phyloP scores from a whole-genome alignment of 2,888 invertebrate species.

The Hoplodrina blanda region DNA sequence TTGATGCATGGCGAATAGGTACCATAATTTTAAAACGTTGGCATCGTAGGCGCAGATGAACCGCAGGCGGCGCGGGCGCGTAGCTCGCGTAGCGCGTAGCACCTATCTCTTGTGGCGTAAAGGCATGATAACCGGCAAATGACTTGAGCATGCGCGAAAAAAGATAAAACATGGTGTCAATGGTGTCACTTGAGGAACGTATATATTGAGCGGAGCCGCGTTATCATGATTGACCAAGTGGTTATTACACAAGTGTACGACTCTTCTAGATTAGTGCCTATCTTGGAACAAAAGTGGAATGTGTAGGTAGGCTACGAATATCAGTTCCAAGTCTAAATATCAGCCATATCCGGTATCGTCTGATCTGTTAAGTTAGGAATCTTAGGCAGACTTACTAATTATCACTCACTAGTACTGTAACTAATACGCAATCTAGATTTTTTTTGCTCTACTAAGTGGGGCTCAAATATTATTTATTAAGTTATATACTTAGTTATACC shows the following conservation, averaged over 20 bases:
- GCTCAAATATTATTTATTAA: conserved; percentile 1
- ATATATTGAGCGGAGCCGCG: too few species aligned
- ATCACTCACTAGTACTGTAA: not conserved
- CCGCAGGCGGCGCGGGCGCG: conserved; percentile 14
- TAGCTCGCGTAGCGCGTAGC: conserved; percentile 42
- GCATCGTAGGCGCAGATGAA: not conserved
- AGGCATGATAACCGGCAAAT: not conserved
- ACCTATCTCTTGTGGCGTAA: not conserved
- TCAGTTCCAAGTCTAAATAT: conserved; percentile 19
- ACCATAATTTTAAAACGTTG: conserved; percentile 17
- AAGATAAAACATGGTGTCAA: not conserved
- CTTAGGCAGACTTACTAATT: not conserved
- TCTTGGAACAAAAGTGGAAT: not conserved
- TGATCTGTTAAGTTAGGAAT: not conserved
- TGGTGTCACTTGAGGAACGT: too few species aligned
- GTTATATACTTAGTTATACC: not conserved
- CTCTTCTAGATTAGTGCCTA: conserved; percentile 1
- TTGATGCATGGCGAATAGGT: conserved; percentile 3
- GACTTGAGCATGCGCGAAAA: not conserved
- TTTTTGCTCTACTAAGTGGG: conserved; percentile 35
- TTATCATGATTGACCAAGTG: too few species aligned
- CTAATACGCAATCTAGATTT: not conserved
- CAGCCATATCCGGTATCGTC: conserved; percentile 1
- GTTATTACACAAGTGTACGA: conserved; percentile 1
- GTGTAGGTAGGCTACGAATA: conserved; percentile 2